A percentile compares a stretch with the other conserved stretches of the same genome.
phyloP scores from a whole-genome alignment of 2,113 vertebrate species.

The Psammodynastes pulverulentus region DNA sequence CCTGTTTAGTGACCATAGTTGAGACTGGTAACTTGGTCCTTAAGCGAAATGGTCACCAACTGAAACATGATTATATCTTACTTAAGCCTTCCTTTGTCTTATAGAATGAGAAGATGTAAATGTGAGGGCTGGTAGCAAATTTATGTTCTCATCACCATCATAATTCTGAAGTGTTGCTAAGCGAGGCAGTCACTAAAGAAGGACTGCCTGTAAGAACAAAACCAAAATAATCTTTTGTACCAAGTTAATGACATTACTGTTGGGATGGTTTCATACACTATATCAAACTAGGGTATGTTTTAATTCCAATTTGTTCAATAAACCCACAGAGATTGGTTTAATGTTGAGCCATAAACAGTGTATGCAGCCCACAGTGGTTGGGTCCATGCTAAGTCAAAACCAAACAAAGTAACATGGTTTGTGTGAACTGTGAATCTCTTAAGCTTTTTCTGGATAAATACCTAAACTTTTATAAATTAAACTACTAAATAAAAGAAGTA shows the following conservation, averaged over 20 bases:
- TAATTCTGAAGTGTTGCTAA: neutral
- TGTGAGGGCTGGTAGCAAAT: neutral
- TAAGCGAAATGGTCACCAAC: neutral
- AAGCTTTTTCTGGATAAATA: neutral
- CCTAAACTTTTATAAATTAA: neutral
- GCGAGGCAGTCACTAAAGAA: neutral
- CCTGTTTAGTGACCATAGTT: neutral
- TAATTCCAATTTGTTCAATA: neutral
- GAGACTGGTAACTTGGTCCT: neutral
- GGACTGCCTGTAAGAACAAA: neutral
- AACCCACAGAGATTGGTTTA: neutral
- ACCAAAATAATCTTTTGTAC: neutral
- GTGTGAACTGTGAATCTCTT: neutral
- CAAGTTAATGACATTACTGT: neutral
- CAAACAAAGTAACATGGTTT: neutral
- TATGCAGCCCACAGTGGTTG: neutral
- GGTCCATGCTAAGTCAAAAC: neutral
- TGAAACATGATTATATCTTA: neutral
- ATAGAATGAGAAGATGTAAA: neutral
- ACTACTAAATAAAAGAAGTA: neutral
- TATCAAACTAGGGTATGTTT: neutral
- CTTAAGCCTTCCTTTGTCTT: neutral
- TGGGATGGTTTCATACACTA: neutral
- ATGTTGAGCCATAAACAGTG: neutral
- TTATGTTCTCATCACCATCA: neutral